A percentile compares a stretch with the other conserved stretches of the same genome.
These are phyloP conservation scores for Gadopsis bispinosus DNA, from an alignment of 2,797 vertebrate species.

Conservation along the genomic window DNA sequence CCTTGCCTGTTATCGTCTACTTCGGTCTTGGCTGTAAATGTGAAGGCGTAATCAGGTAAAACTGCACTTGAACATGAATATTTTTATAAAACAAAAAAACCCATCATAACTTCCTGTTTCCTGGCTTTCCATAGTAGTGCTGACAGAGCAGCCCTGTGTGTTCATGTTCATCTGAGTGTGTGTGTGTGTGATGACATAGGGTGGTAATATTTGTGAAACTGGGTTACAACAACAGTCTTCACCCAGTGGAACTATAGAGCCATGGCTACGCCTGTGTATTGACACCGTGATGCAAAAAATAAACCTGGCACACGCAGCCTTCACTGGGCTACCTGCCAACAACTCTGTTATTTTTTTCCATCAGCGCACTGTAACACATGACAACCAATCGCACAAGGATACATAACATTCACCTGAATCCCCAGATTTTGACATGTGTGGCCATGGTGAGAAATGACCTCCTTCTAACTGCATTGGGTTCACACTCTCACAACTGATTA, in stretches of 20 bases:
- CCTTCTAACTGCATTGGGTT: slow-evolving; percentile 9
- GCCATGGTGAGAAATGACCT: slow-evolving; percentile 23
- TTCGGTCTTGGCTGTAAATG: background rate
- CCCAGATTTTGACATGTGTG: background rate
- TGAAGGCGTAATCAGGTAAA: background rate
- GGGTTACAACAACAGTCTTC: slow-evolving; percentile 37
- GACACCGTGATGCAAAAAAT: slow-evolving; percentile 33
- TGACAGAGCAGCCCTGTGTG: slow-evolving; percentile 13
- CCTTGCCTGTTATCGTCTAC: background rate
- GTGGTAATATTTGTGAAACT: slow-evolving; percentile 29
- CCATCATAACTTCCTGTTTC: background rate
- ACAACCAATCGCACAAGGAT: slow-evolving; percentile 21
- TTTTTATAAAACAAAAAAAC: background rate
- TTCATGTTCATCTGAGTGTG: background rate
- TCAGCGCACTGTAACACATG: slow-evolving; percentile 27
- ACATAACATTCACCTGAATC: slow-evolving; percentile 17
- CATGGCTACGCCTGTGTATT: slow-evolving; percentile 66
- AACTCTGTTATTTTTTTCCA: slow-evolving; percentile 35
- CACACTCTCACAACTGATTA: slow-evolving; percentile 15
- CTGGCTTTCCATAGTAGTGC: too few species aligned
- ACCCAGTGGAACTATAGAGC: slow-evolving; percentile 35
- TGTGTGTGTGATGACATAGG: slow-evolving; percentile 12
- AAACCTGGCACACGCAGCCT: slow-evolving; percentile 38
- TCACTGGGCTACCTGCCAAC: slow-evolving; percentile 46
- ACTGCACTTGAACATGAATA: background rate